A percentile compares a stretch with the other conserved stretches of the same genome.
These are phyloP conservation scores for Agrotis puta DNA, from an alignment of 2,888 invertebrate species.

Conservation along the genomic window DNA sequence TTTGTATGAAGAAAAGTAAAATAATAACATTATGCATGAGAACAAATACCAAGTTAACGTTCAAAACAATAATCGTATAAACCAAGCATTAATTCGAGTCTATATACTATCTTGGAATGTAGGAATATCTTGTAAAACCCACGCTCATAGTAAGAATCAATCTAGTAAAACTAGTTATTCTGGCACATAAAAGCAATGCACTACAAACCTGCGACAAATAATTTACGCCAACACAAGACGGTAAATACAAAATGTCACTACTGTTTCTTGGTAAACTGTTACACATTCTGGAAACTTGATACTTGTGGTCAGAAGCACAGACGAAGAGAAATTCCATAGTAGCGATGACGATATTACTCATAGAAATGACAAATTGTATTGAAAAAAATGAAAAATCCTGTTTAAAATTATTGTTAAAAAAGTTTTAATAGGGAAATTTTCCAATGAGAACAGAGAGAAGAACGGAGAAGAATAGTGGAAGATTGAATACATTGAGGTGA, in stretches of 20 bases:
- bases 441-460: neutral
- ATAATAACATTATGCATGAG: neutral
- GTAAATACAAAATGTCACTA: conserved; percentile 8
- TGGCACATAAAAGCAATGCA: conserved; percentile 22
- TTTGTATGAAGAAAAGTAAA: neutral
- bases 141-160: conserved; percentile 51
- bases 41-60: conserved; percentile 7
- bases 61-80: conserved; percentile 18
- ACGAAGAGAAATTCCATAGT: neutral
- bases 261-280: neutral
- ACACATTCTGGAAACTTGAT: conserved; percentile 7
- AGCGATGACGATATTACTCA: neutral
- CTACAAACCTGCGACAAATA: neutral
- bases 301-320: neutral
- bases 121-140: conserved; percentile 47
- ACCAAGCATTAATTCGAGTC: conserved; percentile 18
- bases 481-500: neutral
- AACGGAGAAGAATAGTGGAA: neutral
- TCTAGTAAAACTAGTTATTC: conserved; percentile 43
- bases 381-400: neutral
- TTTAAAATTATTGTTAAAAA: neutral
- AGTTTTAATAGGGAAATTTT: neutral
- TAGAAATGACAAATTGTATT: neutral
- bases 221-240: neutral
- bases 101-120: conserved; percentile 49